These are phyloP conservation scores for Drosophila persimilis DNA, from an alignment of 1,140 invertebrate genomes.

Conservation along the genomic window DNA sequence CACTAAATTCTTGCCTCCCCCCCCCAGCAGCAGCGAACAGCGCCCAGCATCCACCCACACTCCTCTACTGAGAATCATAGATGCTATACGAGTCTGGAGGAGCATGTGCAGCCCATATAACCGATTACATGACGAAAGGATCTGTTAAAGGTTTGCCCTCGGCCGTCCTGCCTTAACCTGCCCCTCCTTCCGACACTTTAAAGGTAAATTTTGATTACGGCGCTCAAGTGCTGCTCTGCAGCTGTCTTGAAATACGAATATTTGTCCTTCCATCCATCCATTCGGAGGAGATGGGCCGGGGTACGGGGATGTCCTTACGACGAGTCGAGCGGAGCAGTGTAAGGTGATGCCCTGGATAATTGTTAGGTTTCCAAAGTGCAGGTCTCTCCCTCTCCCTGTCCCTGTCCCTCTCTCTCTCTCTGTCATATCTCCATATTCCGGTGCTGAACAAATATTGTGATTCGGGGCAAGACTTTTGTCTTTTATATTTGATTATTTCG, in stretches of 20 bases:
- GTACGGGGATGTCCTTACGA: no score
- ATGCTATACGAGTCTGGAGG: conserved; percentile 16
- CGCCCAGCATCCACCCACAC: not conserved
- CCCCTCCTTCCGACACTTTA: conserved; percentile 6
- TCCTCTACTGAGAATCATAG: not conserved
- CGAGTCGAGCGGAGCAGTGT: no score
- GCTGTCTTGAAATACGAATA: conserved; percentile 5
- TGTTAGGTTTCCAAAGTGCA: no score
- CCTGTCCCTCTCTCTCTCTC: no score
- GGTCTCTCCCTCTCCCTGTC: no score
- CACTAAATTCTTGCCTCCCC: conserved; percentile 51
- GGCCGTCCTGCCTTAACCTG: not conserved
- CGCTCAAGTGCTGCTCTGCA: conserved; percentile 3
- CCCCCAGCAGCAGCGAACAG: not conserved
- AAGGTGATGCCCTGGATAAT: no score
- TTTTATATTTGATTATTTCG: no score
- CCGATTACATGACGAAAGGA: conserved; percentile 73
- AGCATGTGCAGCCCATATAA: conserved; percentile 61
- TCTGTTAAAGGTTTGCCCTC: conserved; percentile 55
- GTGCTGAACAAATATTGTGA: no score
- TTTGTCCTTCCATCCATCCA: not conserved
- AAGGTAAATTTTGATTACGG: conserved; percentile 22
- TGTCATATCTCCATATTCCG: no score
- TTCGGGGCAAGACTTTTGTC: no score
- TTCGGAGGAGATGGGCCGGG: no score